Percentiles rank a stretch among this genome's conserved stretches.
phyloP scores from a whole-genome alignment of 2,113 vertebrate species.

The Pseudolaguvia tuberculata region DNA sequence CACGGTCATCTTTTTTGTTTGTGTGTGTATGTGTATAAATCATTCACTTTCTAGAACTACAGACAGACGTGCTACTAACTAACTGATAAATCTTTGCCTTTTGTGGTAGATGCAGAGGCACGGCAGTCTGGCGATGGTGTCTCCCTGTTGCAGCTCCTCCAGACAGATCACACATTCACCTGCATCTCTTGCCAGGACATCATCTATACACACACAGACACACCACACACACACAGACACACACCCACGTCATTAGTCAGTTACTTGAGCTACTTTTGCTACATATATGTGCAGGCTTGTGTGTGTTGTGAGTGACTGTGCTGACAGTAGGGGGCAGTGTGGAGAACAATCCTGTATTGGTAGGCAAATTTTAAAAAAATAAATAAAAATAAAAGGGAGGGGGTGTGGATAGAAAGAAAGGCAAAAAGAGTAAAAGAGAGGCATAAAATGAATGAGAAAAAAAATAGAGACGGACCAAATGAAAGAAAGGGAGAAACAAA shows the following conservation, averaged over 20 bases:
- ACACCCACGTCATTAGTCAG: background rate
- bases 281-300: no score
- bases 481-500: no score
- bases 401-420: no score
- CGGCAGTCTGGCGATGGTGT: slow-evolving; percentile 98
- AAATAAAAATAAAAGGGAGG: no score
- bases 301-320: background rate
- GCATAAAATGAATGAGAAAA: no score
- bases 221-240: slow-evolving; percentile 28
- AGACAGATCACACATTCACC: slow-evolving; percentile 99
- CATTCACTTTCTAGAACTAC: no score
- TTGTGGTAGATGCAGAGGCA: slow-evolving; percentile 99
- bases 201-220: slow-evolving; percentile 71
- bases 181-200: slow-evolving; percentile 93
- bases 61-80: background rate
- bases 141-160: slow-evolving; percentile 96
- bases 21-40: no score
- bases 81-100: slow-evolving; percentile 70
- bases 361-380: no score
- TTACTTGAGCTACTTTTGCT: no score
- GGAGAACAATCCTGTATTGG: background rate
- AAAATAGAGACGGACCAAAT: no score
- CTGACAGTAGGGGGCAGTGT: slow-evolving; percentile 40
- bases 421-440: no score
- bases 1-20: no score